These are phyloP conservation scores for Cygnus atratus DNA, from an alignment of 2,113 vertebrate genomes.

Conservation along the genomic window DNA sequence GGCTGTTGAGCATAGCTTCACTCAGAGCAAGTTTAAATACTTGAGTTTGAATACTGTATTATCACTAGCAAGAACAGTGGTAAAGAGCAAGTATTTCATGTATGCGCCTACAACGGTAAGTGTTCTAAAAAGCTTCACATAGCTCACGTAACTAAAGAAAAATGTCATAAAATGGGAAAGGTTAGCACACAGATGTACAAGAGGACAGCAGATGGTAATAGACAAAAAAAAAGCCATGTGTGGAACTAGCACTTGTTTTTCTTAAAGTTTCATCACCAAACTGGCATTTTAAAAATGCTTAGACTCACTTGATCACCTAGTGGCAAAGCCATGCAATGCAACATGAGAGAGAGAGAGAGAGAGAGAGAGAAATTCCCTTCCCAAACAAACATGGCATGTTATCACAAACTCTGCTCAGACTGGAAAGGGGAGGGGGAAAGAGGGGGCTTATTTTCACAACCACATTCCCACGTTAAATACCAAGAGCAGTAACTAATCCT, in stretches of 20 bases:
- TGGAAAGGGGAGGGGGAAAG: neutral
- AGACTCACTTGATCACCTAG: neutral
- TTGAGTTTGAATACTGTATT: neutral
- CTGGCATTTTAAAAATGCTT: neutral
- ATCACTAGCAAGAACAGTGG: neutral
- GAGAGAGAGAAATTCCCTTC: neutral
- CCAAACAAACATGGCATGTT: neutral
- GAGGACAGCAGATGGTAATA: neutral
- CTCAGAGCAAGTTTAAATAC: neutral
- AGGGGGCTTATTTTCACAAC: neutral
- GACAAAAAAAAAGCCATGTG: neutral
- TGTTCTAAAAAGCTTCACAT: neutral
- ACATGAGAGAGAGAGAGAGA: neutral
- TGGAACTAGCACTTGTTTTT: neutral
- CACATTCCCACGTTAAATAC: neutral
- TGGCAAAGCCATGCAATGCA: neutral
- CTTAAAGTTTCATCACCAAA: neutral
- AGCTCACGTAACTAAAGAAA: neutral
- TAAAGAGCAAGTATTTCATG: neutral
- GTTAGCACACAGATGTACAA: neutral
- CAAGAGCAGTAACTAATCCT: neutral
- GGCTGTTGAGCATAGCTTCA: neutral
- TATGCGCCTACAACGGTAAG: neutral
- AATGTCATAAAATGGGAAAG: constrained; percentile 4
- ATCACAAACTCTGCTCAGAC: neutral